Evolutionary conservation across 53 echinoderm and acorn worm species (phyloP).

Genomic region (Zoroaster sp.): DNA sequence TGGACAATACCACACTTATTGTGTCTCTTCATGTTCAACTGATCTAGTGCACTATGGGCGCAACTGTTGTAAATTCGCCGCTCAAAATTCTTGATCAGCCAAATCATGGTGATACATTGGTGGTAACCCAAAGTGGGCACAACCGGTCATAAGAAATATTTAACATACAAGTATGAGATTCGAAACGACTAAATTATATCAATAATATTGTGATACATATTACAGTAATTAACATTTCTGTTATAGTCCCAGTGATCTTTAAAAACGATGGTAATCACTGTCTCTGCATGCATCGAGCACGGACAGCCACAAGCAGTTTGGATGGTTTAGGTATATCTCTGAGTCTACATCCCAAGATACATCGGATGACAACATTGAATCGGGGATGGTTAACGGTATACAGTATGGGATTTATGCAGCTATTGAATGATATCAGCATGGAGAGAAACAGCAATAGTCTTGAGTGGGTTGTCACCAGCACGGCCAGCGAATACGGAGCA

Average conservation of each 20-base stretch:
- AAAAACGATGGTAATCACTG: not conserved
- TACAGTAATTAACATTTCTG: not conserved
- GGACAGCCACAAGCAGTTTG: not conserved
- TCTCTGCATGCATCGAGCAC: not conserved
- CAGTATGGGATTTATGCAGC: constrained; percentile 67
- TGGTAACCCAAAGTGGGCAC: no score
- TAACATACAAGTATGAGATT: no score
- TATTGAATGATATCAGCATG: constrained; percentile 51
- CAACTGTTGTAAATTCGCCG: no score
- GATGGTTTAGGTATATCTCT: constrained; percentile 44
- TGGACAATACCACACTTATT: no score
- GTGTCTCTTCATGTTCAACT: no score
- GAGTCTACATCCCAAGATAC: constrained; percentile 59
- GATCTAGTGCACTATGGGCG: no score
- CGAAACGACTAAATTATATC: no score
- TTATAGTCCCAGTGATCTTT: no score
- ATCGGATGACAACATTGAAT: constrained; percentile 60
- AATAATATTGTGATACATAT: no score
- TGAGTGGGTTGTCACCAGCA: not conserved
- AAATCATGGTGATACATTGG: no score
- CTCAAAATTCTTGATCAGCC: no score
- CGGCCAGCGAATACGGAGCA: not conserved
- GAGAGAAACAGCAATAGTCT: constrained; percentile 11
- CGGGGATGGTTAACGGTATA: constrained; percentile 64
- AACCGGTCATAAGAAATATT: no score